A percentile compares a stretch with the other conserved stretches of the same genome.
Conservation (phyloP, 2,797 vertebrate genomes). For the Ceryle rudis region DNA sequence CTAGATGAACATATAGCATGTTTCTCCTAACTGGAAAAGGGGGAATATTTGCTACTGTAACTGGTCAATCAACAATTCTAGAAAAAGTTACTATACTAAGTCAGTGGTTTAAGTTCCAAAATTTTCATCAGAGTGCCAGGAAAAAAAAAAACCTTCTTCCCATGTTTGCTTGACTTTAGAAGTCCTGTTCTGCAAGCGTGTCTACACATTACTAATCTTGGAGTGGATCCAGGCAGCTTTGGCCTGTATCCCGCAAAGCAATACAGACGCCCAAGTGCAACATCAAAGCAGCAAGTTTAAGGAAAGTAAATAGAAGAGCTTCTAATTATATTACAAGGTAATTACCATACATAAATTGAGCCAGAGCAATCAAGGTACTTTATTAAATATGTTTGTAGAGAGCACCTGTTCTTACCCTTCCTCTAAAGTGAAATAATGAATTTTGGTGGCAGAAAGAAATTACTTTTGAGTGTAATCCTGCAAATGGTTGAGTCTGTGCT, state of each 20-base stretch:
- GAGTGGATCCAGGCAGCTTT: not conserved
- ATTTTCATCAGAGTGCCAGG: not conserved
- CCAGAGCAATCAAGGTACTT: not conserved
- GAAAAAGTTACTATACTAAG: not conserved
- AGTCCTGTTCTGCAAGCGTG: conserved; percentile 13
- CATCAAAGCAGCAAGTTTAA: conserved; percentile 45
- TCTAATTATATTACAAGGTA: conserved; percentile 48
- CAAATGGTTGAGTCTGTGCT: not conserved
- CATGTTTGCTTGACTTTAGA: not conserved
- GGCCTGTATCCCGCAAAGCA: conserved; percentile 1
- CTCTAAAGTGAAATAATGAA: not conserved
- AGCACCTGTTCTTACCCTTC: not conserved
- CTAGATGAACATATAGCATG: not conserved
- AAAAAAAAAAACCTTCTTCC: not conserved
- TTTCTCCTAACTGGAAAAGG: not conserved
- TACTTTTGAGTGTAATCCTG: not conserved
- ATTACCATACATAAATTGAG: not conserved
- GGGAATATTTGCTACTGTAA: not conserved
- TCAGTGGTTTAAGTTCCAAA: not conserved
- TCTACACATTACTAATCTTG: conserved; percentile 7
- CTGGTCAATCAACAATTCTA: not conserved
- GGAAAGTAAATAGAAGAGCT: not conserved
- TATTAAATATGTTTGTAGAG: conserved; percentile 2
- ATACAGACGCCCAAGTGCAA: not conserved
- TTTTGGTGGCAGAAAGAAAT: not conserved